Conservation (phyloP, 2,888 invertebrate genomes). For the Cremastinae sp. region DNA sequence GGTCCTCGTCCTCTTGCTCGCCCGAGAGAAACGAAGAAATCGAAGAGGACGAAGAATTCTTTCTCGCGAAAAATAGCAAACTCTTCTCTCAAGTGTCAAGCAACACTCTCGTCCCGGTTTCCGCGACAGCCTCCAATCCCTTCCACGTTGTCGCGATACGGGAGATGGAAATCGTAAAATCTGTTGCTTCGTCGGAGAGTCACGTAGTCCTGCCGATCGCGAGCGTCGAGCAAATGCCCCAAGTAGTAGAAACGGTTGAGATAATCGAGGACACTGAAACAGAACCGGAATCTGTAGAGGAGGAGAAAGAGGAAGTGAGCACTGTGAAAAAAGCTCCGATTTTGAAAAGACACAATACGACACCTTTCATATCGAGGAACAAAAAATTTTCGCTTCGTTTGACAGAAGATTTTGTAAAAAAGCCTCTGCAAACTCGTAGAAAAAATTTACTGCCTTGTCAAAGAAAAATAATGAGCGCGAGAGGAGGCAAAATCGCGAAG, state of each 20-base stretch:
- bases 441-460: slow-evolving; percentile 26
- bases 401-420: slow-evolving; percentile 57
- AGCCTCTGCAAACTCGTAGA: slow-evolving; percentile 29
- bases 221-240: slow-evolving; percentile 75
- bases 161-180: slow-evolving; percentile 86
- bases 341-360: slow-evolving; percentile 65
- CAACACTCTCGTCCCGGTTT: slow-evolving; percentile 78
- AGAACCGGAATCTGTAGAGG: slow-evolving; percentile 75
- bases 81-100: slow-evolving; percentile 86
- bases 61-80: slow-evolving; percentile 85
- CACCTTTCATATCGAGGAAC: slow-evolving; percentile 48
- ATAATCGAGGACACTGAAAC: slow-evolving; percentile 80
- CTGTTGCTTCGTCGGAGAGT: slow-evolving; percentile 82
- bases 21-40: slow-evolving; percentile 6
- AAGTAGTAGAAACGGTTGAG: slow-evolving; percentile 80
- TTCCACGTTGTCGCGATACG: slow-evolving; percentile 86
- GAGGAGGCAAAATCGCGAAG: slow-evolving; percentile 52
- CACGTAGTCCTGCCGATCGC: slow-evolving; percentile 76
- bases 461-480: slow-evolving; percentile 3
- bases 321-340: slow-evolving; percentile 65
- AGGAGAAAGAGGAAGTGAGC: slow-evolving; percentile 71
- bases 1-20: slow-evolving; percentile 63
- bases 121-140: slow-evolving; percentile 68
- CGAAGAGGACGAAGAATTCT: slow-evolving; percentile 74
- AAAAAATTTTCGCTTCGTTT: slow-evolving; percentile 69